A percentile compares a stretch with the other conserved stretches of the same genome.
phyloP scores from a whole-genome alignment of 2,888 invertebrate genomes.

The Calameuta pallipes region DNA sequence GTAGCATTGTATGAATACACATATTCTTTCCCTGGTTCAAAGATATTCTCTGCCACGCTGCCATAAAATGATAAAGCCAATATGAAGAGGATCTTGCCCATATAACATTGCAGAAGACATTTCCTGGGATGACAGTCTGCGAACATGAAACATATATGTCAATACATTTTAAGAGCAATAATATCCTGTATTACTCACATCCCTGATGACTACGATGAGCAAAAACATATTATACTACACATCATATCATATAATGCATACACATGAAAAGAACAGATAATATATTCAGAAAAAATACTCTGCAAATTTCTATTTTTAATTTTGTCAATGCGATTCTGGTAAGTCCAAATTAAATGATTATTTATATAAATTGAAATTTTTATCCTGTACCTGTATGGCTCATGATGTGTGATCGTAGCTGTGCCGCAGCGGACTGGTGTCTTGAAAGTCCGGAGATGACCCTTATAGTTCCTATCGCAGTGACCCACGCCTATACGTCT shows the following conservation, averaged over 20 bases:
- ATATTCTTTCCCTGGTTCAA: slow-evolving; percentile 55
- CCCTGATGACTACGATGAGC: background rate
- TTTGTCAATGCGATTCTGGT: background rate
- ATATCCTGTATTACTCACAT: background rate
- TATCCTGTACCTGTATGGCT: slow-evolving; percentile 47
- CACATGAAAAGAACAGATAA: background rate
- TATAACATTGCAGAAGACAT: background rate
- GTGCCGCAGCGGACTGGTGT: slow-evolving; percentile 54
- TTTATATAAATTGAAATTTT: background rate
- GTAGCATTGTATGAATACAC: slow-evolving; percentile 54
- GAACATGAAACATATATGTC: background rate
- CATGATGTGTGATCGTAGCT: slow-evolving; percentile 53
- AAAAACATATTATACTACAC: background rate
- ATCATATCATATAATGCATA: background rate
- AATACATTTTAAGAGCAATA: background rate
- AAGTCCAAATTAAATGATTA: background rate
- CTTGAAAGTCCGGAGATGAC: slow-evolving; percentile 60
- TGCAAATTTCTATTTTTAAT: background rate
- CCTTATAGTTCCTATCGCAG: slow-evolving; percentile 55
- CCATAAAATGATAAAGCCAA: background rate
- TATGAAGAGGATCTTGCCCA: background rate
- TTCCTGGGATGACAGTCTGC: background rate
- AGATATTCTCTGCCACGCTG: slow-evolving; percentile 19
- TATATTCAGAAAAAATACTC: background rate
- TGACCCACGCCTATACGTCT: slow-evolving; percentile 47